Evolutionary conservation across 2,113 vertebrate species (phyloP), one percentile per base, ranked within the genome.

Genomic region (Alethe diademata): DNA sequence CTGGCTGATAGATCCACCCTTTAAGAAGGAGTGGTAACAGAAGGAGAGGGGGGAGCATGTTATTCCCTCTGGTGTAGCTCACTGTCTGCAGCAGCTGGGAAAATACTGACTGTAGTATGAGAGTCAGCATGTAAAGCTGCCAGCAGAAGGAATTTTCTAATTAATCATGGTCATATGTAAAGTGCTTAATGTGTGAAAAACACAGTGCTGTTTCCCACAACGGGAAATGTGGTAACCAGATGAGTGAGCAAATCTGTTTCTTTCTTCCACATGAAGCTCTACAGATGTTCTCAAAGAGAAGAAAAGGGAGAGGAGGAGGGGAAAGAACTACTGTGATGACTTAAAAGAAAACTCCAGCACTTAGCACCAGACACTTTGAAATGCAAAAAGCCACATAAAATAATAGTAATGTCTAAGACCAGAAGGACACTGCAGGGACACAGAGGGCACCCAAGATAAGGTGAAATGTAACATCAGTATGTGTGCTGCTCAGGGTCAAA

Each of bases 91-190:
- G 87, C 74, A 88, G 56, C 91, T 91, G 84, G 81, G 45, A 61
- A 87, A 86, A 58, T 42, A 61, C 14, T 43, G 29, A 11, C 54
- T 47, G 26, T 66, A 47, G 38, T 16, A 10, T 11, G 22, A 58
- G 22, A 85, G 48, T 74, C 66, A 45, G 50, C 70, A 67, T 57
- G 62, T 25, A 67, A 90, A 78, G 35, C 35, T 0, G 7, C 78
- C 28, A 73, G 19, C 81, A 91, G 78, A 88, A 91, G 74, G 45
- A 60, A 64, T 86, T 79, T 88, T 76, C 67, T 91, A 79, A 90
- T 91, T 95, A 92, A 93, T 95, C 67, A 79, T 23, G 70, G 62
- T 73, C 66, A 38, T 70, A 54, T 20, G 40, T 85, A 88, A 94
- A 91, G 26, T 66, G 58, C 70, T 92, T 88, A 82, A 65, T 51